These are phyloP conservation scores for Montipora sp. DNA, from an alignment of 64 coral and sea anemone genomes.

Conservation along the genomic window DNA sequence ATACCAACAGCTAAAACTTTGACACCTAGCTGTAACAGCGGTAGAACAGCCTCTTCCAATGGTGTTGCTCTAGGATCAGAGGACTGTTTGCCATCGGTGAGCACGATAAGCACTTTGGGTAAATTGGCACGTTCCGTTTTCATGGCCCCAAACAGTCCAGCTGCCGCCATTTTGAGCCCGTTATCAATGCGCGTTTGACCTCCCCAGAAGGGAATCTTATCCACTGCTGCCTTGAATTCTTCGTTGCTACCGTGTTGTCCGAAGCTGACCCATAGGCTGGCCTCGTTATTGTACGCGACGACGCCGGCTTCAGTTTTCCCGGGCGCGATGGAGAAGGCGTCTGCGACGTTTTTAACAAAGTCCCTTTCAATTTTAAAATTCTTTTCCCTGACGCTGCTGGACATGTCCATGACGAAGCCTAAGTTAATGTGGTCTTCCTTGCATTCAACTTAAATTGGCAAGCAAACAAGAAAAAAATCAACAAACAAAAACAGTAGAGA, in stretches of 20 bases:
- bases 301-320: conserved; percentile 67
- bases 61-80: conserved; percentile 56
- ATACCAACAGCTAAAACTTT: conserved; percentile 79
- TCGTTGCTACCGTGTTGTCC: conserved; percentile 52
- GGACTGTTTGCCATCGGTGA: conserved; percentile 79
- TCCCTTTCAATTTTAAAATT: conserved; percentile 77
- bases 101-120: conserved; percentile 70
- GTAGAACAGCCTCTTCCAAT: conserved; percentile 45
- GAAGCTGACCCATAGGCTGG: conserved; percentile 58
- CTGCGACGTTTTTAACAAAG: conserved; percentile 75
- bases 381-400: conserved; percentile 59
- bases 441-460: neutral
- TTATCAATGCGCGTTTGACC: conserved; percentile 79
- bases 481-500: neutral
- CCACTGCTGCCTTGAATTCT: conserved; percentile 60
- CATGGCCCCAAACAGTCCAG: conserved; percentile 45
- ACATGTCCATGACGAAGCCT: conserved; percentile 48
- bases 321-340: conserved; percentile 46
- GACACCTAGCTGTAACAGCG: conserved; percentile 69
- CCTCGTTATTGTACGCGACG: conserved; percentile 66
- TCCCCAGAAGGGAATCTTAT: conserved; percentile 70
- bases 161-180: conserved; percentile 66
- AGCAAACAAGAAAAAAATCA: neutral
- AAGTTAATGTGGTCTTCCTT: conserved; percentile 37
- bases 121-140: conserved; percentile 52